These are phyloP conservation scores for Cybosia mesomella DNA, from an alignment of 2,888 invertebrate genomes.

Conservation along the genomic window DNA sequence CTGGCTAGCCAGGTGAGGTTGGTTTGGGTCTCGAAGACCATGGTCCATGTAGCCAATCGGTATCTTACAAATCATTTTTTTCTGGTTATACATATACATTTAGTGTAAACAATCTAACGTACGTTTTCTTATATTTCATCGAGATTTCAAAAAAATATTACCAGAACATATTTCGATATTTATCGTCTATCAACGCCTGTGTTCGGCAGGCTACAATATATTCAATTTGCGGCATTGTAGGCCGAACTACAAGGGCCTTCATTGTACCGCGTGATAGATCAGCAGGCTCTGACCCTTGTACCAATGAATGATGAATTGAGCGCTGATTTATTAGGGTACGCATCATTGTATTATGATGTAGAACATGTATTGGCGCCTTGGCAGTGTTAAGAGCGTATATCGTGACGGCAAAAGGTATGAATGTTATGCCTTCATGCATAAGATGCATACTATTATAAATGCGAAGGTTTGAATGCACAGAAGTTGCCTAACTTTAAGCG, in stretches of 20 bases:
- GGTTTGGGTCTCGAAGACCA: no score
- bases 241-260: not conserved
- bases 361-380: not conserved
- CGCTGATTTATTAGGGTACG: constrained; percentile 28
- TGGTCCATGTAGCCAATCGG: no score
- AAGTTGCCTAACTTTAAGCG: no score
- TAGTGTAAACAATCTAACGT: no score
- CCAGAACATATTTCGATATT: not conserved
- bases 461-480: no score
- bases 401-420: not conserved
- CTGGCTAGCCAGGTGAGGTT: no score
- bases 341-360: not conserved
- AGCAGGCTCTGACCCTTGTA: constrained; percentile 23
- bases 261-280: constrained; percentile 18
- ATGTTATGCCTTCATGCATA: not conserved
- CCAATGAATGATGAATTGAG: constrained; percentile 32
- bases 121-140: no score
- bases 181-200: not conserved
- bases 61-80: no score
- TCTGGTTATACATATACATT: no score
- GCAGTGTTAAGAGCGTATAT: not conserved
- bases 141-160: no score
- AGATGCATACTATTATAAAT: no score
- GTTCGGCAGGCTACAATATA: not conserved
- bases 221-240: not conserved